phyloP scores from a whole-genome alignment of 1,140 invertebrate species.

The Drosophila arizonae region DNA sequence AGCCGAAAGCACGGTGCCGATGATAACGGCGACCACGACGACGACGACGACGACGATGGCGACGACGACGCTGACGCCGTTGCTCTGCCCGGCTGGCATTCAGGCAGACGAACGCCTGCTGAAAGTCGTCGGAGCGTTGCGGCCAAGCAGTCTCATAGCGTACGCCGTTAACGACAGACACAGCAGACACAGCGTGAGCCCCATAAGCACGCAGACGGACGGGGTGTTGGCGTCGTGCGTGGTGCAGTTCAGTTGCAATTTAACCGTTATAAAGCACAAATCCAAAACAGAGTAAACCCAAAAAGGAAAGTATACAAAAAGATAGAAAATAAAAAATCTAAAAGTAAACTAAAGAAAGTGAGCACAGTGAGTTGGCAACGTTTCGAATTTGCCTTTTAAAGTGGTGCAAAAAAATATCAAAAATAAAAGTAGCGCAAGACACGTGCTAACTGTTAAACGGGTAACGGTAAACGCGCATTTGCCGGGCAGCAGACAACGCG shows the following conservation, averaged over 20 bases:
- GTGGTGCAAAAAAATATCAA: neutral
- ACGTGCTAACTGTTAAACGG: neutral
- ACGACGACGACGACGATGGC: constrained; percentile 5
- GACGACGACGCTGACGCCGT: constrained; percentile 6
- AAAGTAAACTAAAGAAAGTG: neutral
- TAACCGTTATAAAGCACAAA: constrained; percentile 4
- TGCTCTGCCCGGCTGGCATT: constrained; percentile 2
- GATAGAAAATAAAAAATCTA: no score
- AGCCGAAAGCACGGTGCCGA: constrained; percentile 9
- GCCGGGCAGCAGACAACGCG: constrained; percentile 7
- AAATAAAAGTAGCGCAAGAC: constrained; percentile 6
- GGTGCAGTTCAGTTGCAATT: constrained; percentile 13
- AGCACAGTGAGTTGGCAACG: constrained; percentile 3
- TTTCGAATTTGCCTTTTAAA: neutral
- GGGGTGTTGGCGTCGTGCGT: constrained; percentile 34
- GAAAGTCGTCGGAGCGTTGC: constrained; percentile 72
- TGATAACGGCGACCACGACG: constrained; percentile 10
- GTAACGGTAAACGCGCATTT: constrained; percentile 1
- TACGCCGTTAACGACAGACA: constrained; percentile 71
- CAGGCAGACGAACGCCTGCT: constrained; percentile 37
- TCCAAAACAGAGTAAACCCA: constrained; percentile 3
- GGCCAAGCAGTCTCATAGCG: constrained; percentile 67
- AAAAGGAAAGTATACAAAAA: constrained; percentile 2
- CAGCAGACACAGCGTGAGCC: constrained; percentile 36
- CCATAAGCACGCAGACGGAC: constrained; percentile 27